A percentile compares a stretch with the other conserved stretches of the same genome.
Evolutionary conservation across 53 echinoderm and acorn worm species (phyloP).

Genomic region (Henricia sp.): DNA sequence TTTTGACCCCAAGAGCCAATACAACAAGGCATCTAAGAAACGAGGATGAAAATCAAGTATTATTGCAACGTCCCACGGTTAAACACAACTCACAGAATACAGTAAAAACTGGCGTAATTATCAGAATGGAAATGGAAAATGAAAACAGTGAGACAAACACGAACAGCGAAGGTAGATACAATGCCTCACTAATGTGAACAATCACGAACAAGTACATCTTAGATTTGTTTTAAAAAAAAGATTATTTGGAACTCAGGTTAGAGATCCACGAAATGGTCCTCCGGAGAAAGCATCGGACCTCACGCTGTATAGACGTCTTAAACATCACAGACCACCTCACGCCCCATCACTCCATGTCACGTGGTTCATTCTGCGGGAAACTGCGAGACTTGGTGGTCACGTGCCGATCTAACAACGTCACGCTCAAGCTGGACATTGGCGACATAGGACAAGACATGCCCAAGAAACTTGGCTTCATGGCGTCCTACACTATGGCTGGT

Average conservation of each 20-base stretch:
- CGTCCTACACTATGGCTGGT: conserved; percentile 83
- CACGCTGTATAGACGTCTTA: conserved; percentile 74
- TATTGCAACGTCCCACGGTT: no score
- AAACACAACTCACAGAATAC: no score
- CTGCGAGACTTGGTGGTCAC: conserved; percentile 76
- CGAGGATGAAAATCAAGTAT: no score
- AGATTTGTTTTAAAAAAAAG: no score
- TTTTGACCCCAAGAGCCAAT: no score
- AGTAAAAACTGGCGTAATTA: no score
- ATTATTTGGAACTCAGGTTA: not conserved
- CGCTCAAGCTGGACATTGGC: conserved; percentile 73
- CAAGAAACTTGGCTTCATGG: conserved; percentile 88
- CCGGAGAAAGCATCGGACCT: conserved; percentile 63
- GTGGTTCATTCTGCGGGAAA: conserved; percentile 93
- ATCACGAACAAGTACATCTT: no score
- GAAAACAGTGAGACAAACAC: no score
- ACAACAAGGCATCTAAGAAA: no score
- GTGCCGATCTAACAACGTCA: conserved; percentile 84
- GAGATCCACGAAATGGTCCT: conserved; percentile 77
- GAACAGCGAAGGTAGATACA: no score
- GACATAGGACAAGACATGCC: conserved; percentile 82
- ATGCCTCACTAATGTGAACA: no score
- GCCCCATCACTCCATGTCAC: conserved; percentile 51
- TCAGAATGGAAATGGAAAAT: no score
- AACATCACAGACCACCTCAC: conserved; percentile 85